Evolutionary conservation across 2,888 invertebrate species (phyloP).

Genomic region (Acholoe squamosa): DNA sequence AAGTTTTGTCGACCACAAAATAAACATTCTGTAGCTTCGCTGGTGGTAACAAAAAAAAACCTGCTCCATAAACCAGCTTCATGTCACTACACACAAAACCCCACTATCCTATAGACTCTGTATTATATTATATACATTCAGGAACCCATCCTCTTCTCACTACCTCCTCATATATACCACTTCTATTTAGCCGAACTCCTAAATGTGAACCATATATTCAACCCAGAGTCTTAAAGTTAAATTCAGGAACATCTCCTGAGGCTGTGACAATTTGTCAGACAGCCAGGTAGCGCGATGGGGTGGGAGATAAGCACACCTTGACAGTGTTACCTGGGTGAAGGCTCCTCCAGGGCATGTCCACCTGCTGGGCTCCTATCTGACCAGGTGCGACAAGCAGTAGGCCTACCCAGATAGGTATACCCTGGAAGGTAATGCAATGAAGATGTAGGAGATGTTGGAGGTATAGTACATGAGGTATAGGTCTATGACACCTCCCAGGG

Average conservation of each 20-base stretch:
- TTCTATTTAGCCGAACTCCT: no score
- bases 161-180: background rate
- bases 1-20: conserved; percentile 1
- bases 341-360: conserved; percentile 34
- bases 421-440: background rate
- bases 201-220: no score
- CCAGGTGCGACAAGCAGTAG: conserved; percentile 42
- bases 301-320: background rate
- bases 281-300: conserved; percentile 24
- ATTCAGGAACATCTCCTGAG: background rate
- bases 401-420: background rate
- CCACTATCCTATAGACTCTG: no score
- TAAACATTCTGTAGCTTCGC: conserved; percentile 11
- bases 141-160: background rate
- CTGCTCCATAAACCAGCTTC: background rate
- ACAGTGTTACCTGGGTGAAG: background rate
- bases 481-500: no score
- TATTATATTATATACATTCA: background rate
- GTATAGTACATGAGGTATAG: no score
- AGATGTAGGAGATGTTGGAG: no score
- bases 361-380: conserved; percentile 40
- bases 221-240: background rate
- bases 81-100: no score
- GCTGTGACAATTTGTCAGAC: background rate
- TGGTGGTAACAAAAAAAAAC: background rate